Conservation (phyloP, 2,797 vertebrate genomes). For the Lithobates pipiens region DNA sequence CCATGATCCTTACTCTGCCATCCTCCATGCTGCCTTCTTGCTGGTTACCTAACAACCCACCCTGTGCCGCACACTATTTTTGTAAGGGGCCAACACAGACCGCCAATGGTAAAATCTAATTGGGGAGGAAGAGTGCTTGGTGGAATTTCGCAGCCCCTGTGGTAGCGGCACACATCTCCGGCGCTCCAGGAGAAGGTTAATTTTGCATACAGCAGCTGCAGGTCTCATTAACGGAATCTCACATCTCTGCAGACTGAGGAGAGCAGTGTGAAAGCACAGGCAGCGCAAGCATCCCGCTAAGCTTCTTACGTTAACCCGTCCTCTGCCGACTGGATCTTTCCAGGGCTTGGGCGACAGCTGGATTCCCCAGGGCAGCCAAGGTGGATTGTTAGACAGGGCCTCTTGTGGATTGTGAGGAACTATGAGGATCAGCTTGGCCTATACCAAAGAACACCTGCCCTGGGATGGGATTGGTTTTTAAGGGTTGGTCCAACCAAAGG, state of each 20-base stretch:
- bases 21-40: too few relatives aligned
- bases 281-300: slow-evolving; percentile 25
- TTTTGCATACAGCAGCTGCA: slow-evolving; percentile 43
- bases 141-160: neutral
- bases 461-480: too few relatives aligned
- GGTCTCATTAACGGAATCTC: slow-evolving; percentile 47
- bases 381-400: neutral
- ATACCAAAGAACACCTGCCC: too few relatives aligned
- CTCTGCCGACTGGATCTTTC: neutral
- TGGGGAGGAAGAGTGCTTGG: neutral
- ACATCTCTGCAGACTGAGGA: slow-evolving; percentile 36
- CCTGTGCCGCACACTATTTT: neutral
- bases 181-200: slow-evolving; percentile 32
- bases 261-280: slow-evolving; percentile 41
- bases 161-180: neutral
- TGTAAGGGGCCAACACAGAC: too few relatives aligned
- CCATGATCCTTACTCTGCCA: neutral
- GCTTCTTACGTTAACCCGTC: slow-evolving; percentile 47
- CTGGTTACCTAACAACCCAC: too few relatives aligned
- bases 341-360: slow-evolving; percentile 5
- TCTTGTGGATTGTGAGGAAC: too few relatives aligned
- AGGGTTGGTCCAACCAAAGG: too few relatives aligned
- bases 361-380: neutral
- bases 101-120: neutral
- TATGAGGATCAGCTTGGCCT: too few relatives aligned